These are phyloP conservation scores for Solea senegalensis DNA, from an alignment of 2,113 vertebrate species.

Conservation along the genomic window DNA sequence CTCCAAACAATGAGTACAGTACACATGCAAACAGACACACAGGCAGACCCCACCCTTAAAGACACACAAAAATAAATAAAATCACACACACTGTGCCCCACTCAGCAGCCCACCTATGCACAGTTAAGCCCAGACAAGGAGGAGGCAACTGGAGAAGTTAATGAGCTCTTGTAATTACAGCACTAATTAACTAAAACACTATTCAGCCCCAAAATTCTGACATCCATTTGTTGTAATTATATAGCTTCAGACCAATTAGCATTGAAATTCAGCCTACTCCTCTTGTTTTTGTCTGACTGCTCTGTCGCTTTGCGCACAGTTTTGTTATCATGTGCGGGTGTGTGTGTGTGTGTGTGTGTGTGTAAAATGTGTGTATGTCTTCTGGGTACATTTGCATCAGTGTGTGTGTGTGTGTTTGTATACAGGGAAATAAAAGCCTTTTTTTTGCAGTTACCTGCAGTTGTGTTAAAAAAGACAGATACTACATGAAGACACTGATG, in stretches of 20 bases:
- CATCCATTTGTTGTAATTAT: conserved; percentile 89
- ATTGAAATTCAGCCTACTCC: conserved; percentile 80
- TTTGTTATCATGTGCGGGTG: conserved; percentile 28
- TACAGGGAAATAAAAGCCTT: conserved; percentile 23
- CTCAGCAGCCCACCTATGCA: conserved; percentile 73
- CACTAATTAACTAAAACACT: conserved; percentile 89
- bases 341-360: conserved; percentile 25
- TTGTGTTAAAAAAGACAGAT: background rate
- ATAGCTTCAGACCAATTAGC: conserved; percentile 84
- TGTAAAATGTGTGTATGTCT: conserved; percentile 14
- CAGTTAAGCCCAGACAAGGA: conserved; percentile 76
- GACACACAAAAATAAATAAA: conserved; percentile 32
- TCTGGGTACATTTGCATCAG: background rate
- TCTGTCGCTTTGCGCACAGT: conserved; percentile 26
- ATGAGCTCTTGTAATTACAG: conserved; percentile 89
- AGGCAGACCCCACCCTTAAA: conserved; percentile 35
- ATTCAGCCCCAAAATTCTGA: conserved; percentile 88
- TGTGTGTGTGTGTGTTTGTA: background rate
- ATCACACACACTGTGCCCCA: conserved; percentile 25
- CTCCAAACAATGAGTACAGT: conserved; percentile 44
- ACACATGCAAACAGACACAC: conserved; percentile 31
- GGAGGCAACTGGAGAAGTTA: conserved; percentile 80
- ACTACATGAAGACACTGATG: background rate
- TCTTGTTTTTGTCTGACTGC: conserved; percentile 77
- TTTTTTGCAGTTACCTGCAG: conserved; percentile 28